Base-by-base conservation (phyloP, 2,888 invertebrate genomes). In the Zele albiditarsus region DNA sequence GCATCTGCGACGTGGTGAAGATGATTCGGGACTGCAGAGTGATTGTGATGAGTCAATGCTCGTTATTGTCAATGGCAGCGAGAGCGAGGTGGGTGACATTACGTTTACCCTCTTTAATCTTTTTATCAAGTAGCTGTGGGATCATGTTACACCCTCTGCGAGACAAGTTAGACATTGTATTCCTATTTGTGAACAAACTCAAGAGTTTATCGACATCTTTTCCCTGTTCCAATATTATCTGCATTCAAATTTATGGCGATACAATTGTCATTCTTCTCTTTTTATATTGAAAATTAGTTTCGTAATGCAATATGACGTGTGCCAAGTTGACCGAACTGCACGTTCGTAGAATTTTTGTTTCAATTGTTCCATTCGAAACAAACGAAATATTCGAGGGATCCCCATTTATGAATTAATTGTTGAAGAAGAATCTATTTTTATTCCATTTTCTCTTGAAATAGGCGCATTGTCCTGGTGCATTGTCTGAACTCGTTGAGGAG, bases 401-500 rank as follows among this genome's bases (percentile, higher is more conserved):
- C 12, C 12, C 12, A 38, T 38, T 12, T 38, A 38, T 38, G 12
- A 2, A 4, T 38, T 38, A 38, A 12, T 2, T 12, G 12, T 38
- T 12, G 12, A 38, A 38, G 38, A 38, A 2, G 10, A 38, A 2
- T 38, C 0, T 12, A 8, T 38, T 12, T 31, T 31, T 38, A 38
- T 38, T 12, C 38, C 12, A 38, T 38, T 38, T 38, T 38, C 12
- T 4, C 12, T 38, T 8, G 12, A 38, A 2, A 27, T 83, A 87
- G 87, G 77, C 77, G 14, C 86, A 82, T 75, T 87, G 92, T 46
- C 91, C 92, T 25, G 94, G 93, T 1, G 93, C 93, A 74, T 88
- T 93, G 14, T 91, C 92, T 38, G 94, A 94, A 28, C 93, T 95
- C 75, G 94, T 95, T 73, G 95, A 95, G 81, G 95, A 95, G 86